phyloP scores from a whole-genome alignment of 2,888 invertebrate genomes.

The Onthophagus sagittarius region DNA sequence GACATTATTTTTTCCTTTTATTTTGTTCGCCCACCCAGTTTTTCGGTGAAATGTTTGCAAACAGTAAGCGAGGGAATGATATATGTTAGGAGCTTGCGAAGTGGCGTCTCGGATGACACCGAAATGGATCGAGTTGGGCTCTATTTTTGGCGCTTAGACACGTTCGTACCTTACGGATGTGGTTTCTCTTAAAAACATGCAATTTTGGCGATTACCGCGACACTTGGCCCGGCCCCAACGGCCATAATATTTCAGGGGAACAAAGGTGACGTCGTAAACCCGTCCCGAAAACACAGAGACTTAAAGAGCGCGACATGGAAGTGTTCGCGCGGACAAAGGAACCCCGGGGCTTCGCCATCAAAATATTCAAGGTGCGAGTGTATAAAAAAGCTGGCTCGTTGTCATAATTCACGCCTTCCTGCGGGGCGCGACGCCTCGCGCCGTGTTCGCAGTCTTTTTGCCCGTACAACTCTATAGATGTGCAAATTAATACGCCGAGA shows the following conservation, averaged over 20 bases:
- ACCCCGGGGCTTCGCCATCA: conserved; percentile 36
- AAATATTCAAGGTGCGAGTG: conserved; percentile 37
- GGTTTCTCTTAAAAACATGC: neutral
- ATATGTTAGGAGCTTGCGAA: neutral
- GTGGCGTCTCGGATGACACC: neutral
- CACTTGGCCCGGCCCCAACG: neutral
- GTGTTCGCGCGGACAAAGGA: conserved; percentile 32
- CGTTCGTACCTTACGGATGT: neutral
- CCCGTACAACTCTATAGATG: neutral
- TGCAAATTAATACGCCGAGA: neutral
- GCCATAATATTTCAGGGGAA: neutral
- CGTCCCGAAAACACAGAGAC: neutral
- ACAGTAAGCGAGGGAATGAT: neutral
- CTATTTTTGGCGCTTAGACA: neutral
- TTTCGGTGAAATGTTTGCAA: neutral
- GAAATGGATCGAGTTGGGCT: neutral
- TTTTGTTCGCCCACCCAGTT: neutral
- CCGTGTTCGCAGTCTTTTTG: neutral
- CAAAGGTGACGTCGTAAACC: neutral
- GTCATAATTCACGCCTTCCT: neutral
- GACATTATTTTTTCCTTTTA: neutral
- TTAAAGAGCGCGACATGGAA: neutral
- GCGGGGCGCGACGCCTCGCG: neutral
- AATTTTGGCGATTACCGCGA: neutral
- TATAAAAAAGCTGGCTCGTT: conserved; percentile 32